A percentile compares a stretch with the other conserved stretches of the same genome.
phyloP scores from a whole-genome alignment of 2,113 vertebrate genomes.

The Oncorhynchus clarkii region DNA sequence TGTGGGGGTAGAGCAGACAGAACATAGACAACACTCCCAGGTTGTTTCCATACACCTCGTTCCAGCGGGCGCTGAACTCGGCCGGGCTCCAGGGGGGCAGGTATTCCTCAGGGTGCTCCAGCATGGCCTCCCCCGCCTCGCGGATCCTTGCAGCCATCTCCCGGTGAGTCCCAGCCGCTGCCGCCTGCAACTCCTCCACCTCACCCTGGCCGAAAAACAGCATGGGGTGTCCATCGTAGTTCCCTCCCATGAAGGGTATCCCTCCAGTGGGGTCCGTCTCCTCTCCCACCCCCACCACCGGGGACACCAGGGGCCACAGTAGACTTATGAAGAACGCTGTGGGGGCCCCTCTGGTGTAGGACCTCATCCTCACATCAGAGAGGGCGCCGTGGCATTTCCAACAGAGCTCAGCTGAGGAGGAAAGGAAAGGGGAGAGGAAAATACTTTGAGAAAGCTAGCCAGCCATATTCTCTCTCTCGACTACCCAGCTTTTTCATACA shows the following conservation, averaged over 20 bases:
- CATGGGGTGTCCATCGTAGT: constrained; percentile 94
- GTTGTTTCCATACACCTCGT: constrained; percentile 98
- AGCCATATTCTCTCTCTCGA: constrained; percentile 41
- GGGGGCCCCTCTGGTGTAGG: constrained; percentile 92
- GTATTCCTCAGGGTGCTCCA: constrained; percentile 86
- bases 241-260: constrained; percentile 88
- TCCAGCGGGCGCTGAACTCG: constrained; percentile 93
- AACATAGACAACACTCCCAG: constrained; percentile 92
- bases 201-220: constrained; percentile 86
- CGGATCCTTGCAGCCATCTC: constrained; percentile 81
- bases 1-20: constrained; percentile 92
- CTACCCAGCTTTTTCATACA: constrained; percentile 37
- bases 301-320: constrained; percentile 76
- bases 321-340: constrained; percentile 93
- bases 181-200: constrained; percentile 78
- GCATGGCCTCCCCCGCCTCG: constrained; percentile 86
- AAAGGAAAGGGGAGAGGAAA: constrained; percentile 28
- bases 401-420: constrained; percentile 63
- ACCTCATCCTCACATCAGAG: constrained; percentile 94
- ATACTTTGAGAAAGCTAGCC: constrained; percentile 47
- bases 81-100: constrained; percentile 92
- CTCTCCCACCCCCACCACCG: not conserved
- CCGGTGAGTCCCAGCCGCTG: constrained; percentile 75
- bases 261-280: constrained; percentile 73
- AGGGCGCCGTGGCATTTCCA: constrained; percentile 81